phyloP scores from a whole-genome alignment of 2,888 invertebrate genomes.

The Andrena flavipes region DNA sequence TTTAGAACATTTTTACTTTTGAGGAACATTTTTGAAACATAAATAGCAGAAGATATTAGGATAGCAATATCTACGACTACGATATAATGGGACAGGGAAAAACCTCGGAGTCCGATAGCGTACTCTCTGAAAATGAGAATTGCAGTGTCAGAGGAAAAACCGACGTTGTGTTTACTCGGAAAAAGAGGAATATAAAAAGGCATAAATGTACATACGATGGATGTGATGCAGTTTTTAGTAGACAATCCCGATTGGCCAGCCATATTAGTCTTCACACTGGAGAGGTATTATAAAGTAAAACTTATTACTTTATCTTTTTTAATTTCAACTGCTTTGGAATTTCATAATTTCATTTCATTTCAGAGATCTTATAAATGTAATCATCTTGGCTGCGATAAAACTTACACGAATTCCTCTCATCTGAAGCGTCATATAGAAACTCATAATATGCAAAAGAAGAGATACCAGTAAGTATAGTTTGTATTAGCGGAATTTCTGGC shows the following conservation, averaged over 20 bases:
- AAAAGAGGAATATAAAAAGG: slow-evolving; percentile 67
- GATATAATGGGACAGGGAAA: slow-evolving; percentile 45
- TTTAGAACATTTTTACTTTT: neutral
- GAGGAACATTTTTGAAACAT: neutral
- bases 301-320: neutral
- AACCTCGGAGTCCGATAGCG: slow-evolving; percentile 13
- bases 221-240: slow-evolving; percentile 86
- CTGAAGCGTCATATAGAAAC: slow-evolving; percentile 87
- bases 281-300: slow-evolving; percentile 87
- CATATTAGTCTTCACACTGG: slow-evolving; percentile 87
- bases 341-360: slow-evolving; percentile 53
- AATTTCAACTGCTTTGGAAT: neutral
- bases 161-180: neutral
- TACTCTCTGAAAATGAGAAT: neutral
- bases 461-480: slow-evolving; percentile 66
- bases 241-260: slow-evolving; percentile 86
- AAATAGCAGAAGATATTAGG: too few species aligned
- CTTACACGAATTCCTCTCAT: slow-evolving; percentile 88
- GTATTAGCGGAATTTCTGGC: neutral
- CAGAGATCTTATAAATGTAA: slow-evolving; percentile 87
- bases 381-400: slow-evolving; percentile 87
- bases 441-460: slow-evolving; percentile 84
- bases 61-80: too few species aligned
- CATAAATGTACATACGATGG: slow-evolving; percentile 85
- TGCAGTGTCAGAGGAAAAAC: neutral